Conservation (phyloP, 2,113 vertebrate genomes). For the Hucho hucho region DNA sequence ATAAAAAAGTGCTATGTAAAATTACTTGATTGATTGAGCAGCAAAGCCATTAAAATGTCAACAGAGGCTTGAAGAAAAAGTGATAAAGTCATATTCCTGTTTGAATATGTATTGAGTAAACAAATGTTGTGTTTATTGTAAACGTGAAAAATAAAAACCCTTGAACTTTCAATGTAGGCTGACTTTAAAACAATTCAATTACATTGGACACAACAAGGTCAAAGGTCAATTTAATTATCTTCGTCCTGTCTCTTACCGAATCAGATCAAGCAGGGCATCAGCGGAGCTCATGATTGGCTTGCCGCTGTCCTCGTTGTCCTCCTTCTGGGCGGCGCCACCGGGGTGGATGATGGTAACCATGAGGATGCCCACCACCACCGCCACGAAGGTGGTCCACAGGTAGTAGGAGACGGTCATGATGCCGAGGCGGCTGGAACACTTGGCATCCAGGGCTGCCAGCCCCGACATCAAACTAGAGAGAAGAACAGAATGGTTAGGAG, state of each 20-base stretch:
- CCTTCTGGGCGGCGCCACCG: constrained; percentile 91
- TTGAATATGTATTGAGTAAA: too few relatives aligned
- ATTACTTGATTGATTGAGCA: too few relatives aligned
- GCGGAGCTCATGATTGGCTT: constrained; percentile 97
- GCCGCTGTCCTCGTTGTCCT: constrained; percentile 83
- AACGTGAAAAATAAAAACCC: too few relatives aligned
- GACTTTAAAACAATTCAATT: too few relatives aligned
- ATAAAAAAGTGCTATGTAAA: too few relatives aligned
- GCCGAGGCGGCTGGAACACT: constrained; percentile 93
- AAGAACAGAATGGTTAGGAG: background rate
- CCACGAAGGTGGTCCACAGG: constrained; percentile 97
- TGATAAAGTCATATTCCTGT: too few relatives aligned
- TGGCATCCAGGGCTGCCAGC: constrained; percentile 92
- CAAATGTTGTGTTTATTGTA: too few relatives aligned
- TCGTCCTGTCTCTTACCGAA: constrained; percentile 74
- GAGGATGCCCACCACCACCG: constrained; percentile 93
- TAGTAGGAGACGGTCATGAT: constrained; percentile 97
- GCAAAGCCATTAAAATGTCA: too few relatives aligned
- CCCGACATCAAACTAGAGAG: constrained; percentile 90
- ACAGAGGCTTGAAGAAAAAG: background rate
- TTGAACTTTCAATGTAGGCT: too few relatives aligned
- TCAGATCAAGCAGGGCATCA: constrained; percentile 93
- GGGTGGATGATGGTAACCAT: constrained; percentile 97
- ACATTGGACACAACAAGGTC: too few relatives aligned
- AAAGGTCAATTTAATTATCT: too few relatives aligned